A percentile compares a stretch with the other conserved stretches of the same genome.
Evolutionary conservation across 1,140 invertebrate species (phyloP).

Genomic region (Oryzaephilus surinamensis): DNA sequence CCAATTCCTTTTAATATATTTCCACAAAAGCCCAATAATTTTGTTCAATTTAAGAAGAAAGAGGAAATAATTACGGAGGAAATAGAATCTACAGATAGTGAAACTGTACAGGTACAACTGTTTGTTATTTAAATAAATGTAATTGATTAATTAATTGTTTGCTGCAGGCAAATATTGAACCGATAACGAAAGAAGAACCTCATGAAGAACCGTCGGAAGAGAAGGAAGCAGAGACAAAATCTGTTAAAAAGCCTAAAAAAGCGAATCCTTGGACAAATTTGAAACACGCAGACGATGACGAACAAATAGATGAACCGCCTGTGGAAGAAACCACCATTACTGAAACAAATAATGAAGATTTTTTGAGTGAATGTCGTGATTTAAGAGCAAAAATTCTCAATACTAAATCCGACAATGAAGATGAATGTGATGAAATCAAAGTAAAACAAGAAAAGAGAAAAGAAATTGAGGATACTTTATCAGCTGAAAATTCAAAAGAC

Average conservation of each 20-base stretch:
- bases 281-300: slow-evolving; percentile 17
- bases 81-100: too few relatives aligned
- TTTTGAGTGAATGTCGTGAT: slow-evolving; percentile 13
- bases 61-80: background rate
- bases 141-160: too few relatives aligned
- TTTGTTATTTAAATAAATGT: too few relatives aligned
- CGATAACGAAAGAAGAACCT: too few relatives aligned
- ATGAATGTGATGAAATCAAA: background rate
- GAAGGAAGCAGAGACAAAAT: background rate
- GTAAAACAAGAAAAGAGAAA: background rate
- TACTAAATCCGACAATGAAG: background rate
- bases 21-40: slow-evolving; percentile 16
- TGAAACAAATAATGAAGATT: slow-evolving; percentile 3
- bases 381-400: slow-evolving; percentile 7
- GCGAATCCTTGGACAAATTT: slow-evolving; percentile 14
- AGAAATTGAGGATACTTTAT: background rate
- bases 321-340: background rate
- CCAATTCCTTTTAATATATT: slow-evolving; percentile 46
- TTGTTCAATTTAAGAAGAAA: slow-evolving; percentile 11
- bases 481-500: background rate
- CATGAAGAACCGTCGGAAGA: too few relatives aligned
- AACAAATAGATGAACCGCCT: slow-evolving; percentile 5
- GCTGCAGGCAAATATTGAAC: too few relatives aligned
- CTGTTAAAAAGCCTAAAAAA: slow-evolving; percentile 7
- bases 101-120: too few relatives aligned